Base-by-base conservation (phyloP, 2,113 vertebrate genomes). In the Dipodomys ordii region DNA sequence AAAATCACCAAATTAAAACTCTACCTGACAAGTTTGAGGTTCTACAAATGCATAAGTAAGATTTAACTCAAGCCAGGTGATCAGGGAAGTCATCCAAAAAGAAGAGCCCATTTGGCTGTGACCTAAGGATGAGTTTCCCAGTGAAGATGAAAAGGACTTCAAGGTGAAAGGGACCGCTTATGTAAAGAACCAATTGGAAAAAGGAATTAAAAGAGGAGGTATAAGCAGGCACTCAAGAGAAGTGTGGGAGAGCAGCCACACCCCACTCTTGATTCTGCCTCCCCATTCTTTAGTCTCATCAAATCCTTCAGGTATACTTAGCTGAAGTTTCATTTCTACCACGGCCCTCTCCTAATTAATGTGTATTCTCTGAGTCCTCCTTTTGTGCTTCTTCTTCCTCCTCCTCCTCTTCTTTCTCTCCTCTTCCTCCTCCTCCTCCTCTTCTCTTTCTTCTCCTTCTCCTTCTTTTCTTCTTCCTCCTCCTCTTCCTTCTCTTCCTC, bases 11-110 rank as follows among this genome's bases (percentile, higher is more conserved):
- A 94, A 16, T 46, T 83, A 39, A 74, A 74, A 18, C 49, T 88
- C 9, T 1, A 53, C 25, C 3, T 82, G 27, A 23, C 72, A 16
- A 80, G n/a, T 60, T 67, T 32, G 8, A 5, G 25, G 5, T 76
- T 80, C 28, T 72, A n/a, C 25, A 32, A 20, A 20, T 83, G 3
- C 18, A 49, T 1, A 78, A 69, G 28, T 20, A 46, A 65, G 39
- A 49, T 57, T 76, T 79, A 88, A 83, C n/a, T 49, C 49, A 79
- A 60, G 62, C 49, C 91, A 65, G 32, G 28, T 6, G 5, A 7
- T 71, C 46, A 83, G 30, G 64, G 7, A 85, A 88, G 22, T 76
- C 35, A 77, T 83, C 49, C 15, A 86, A 82, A 93, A 71, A 90
- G 28, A 72, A 67, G 44, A 82, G 49, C 73, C 4, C 7, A 2